Evolutionary conservation across 2,113 vertebrate genomes (phyloP).

Genomic region (Sphyrna mokarran): DNA sequence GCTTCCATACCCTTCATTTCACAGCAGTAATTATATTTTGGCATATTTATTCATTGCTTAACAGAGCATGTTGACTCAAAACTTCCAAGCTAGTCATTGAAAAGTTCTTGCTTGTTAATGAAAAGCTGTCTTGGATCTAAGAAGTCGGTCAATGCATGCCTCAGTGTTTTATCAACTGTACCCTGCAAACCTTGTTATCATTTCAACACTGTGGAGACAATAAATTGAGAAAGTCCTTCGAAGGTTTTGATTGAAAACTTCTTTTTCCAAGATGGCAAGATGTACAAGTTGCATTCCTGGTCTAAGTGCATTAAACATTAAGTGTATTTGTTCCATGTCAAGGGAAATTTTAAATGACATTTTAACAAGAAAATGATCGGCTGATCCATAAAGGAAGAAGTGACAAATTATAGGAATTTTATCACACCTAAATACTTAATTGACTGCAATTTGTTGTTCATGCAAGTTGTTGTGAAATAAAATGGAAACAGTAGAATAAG

Average conservation of each 20-base stretch:
- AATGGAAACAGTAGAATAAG: neutral
- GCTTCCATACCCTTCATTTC: slow-evolving; percentile 44
- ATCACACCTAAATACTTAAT: slow-evolving; percentile 49
- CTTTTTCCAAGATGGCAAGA: slow-evolving; percentile 44
- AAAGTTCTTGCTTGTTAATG: neutral
- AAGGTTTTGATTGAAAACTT: slow-evolving; percentile 42
- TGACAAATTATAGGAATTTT: slow-evolving; percentile 44
- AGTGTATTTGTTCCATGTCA: slow-evolving; percentile 55
- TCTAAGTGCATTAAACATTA: slow-evolving; percentile 56
- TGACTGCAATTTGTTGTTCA: neutral
- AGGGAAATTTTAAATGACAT: slow-evolving; percentile 53
- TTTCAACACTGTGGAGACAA: neutral
- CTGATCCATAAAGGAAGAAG: slow-evolving; percentile 49
- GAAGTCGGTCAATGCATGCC: neutral
- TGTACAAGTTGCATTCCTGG: slow-evolving; percentile 55
- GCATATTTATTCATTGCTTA: slow-evolving; percentile 44
- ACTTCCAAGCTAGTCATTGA: slow-evolving; percentile 1
- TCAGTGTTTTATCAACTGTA: slow-evolving; percentile 13
- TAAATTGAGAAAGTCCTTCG: neutral
- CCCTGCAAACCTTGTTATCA: neutral
- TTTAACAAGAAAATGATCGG: slow-evolving; percentile 51
- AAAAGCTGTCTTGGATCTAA: neutral
- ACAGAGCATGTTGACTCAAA: slow-evolving; percentile 44
- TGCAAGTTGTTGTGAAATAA: slow-evolving; percentile 3
- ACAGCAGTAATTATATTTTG: slow-evolving; percentile 41